Base-by-base conservation (phyloP, 2,113 vertebrate genomes). In the Triplophysa tibetana region DNA sequence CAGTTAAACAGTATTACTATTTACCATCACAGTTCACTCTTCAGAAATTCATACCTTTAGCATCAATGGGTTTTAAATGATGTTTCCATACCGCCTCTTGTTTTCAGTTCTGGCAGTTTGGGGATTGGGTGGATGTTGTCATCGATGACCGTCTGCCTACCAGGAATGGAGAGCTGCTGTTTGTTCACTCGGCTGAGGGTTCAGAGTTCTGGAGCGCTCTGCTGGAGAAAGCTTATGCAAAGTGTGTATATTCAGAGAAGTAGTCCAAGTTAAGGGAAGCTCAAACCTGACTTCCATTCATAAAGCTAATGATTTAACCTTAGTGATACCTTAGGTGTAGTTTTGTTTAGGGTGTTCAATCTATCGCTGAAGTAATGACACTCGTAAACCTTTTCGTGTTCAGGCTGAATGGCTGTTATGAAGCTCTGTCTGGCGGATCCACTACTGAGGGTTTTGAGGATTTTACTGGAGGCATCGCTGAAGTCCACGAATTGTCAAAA, bases 381-480 rank as follows among this genome's bases (percentile, higher is more conserved):
- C 4, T 21, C 2, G 9, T 58, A n/a, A 21, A 21, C 11, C 17
- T 12, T 38, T 4, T 72, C 26, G 24, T 50, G 4, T 58, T 45
- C 79, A 95, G 93, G 80, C 3, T 96, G 76, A 93, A 92, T 0
- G 93, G 94, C 1, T 94, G 93, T 2, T 94, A 95, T 0, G 93
- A 94, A 82, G 92, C 93, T 78, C 92, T 96, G 0, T 23, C 88
- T 2, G 94, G 93, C 21, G 93, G 93, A 1, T 89, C 89, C 64
- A 91, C 89, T 1, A 70, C 92, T 14, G 94, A 94, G 56, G 94
- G 90, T 1, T 94, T 95, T 83, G 93, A 95, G 72, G 93, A 94
- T 74, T 95, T 94, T 85, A 95, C 93, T 0, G 94, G 94, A 7
- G 84, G 84, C 16, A 82, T 85, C 5, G 93, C 91, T 0, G 94